phyloP scores from a whole-genome alignment of 2,797 vertebrate genomes.

The Anomalospiza imberbis region DNA sequence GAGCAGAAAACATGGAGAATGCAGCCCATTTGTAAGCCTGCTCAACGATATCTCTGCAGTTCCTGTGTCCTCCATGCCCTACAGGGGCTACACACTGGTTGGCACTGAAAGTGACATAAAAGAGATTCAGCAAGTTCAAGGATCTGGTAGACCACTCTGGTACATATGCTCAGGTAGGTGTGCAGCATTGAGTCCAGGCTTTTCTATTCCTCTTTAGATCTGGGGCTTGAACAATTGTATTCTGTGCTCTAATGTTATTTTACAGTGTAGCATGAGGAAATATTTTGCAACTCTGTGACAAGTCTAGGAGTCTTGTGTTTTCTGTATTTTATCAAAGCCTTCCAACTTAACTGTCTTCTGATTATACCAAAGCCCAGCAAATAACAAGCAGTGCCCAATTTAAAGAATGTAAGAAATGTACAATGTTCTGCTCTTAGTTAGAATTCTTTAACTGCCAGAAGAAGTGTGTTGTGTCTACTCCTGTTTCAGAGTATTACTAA shows the following conservation, averaged over 20 bases:
- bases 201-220: neutral
- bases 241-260: neutral
- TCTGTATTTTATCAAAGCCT: neutral
- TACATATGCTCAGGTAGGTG: slow-evolving; percentile 93
- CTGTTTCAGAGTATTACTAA: neutral
- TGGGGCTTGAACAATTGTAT: neutral
- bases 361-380: neutral
- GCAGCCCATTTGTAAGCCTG: slow-evolving; percentile 80
- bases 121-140: slow-evolving; percentile 81
- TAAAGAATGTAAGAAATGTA: neutral
- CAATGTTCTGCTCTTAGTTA: neutral
- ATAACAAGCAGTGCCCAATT: neutral
- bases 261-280: neutral
- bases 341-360: neutral
- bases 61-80: slow-evolving; percentile 83
- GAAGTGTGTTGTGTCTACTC: neutral
- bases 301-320: neutral
- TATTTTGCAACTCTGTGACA: neutral
- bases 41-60: slow-evolving; percentile 81
- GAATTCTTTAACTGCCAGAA: neutral
- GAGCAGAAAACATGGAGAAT: slow-evolving; percentile 68
- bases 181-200: neutral
- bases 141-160: slow-evolving; percentile 84
- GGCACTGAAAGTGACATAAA: slow-evolving; percentile 72
- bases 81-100: slow-evolving; percentile 84